Evolutionary conservation across 2,797 vertebrate species (phyloP).

Genomic region (Leptodactylus fallax): DNA sequence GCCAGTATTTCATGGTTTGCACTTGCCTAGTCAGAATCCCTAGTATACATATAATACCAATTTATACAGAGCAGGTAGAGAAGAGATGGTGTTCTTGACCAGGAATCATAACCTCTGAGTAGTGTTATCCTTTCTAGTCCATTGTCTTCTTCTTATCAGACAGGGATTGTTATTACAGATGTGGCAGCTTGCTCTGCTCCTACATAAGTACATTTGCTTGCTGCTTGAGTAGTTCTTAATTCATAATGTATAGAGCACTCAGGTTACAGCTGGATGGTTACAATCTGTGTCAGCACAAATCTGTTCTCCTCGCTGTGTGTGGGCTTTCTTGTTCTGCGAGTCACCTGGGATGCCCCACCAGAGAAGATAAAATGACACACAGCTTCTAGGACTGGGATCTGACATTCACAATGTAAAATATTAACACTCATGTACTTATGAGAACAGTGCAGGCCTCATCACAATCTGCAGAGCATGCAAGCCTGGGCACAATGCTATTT

Average conservation of each 20-base stretch:
- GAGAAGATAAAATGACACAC: background rate
- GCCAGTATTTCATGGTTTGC: too few relatives aligned
- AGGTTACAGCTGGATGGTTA: constrained; percentile 52
- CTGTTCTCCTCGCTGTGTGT: constrained; percentile 35
- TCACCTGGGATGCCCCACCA: constrained; percentile 47
- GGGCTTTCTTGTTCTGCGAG: constrained; percentile 7
- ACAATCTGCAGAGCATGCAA: background rate
- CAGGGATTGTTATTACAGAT: constrained; percentile 31
- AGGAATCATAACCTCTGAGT: background rate
- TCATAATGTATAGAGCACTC: constrained; percentile 58
- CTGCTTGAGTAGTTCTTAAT: constrained; percentile 42
- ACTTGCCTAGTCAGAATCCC: background rate
- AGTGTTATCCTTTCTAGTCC: constrained; percentile 24
- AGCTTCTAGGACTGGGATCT: constrained; percentile 33
- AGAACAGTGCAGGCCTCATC: constrained; percentile 1
- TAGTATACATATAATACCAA: background rate
- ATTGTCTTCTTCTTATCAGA: constrained; percentile 38
- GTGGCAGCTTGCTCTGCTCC: constrained; percentile 14
- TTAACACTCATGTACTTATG: constrained; percentile 29
- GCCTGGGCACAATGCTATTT: background rate
- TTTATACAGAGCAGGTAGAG: background rate
- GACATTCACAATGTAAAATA: constrained; percentile 42
- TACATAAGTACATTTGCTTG: constrained; percentile 30
- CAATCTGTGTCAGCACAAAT: constrained; percentile 62
- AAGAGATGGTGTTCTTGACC: background rate